phyloP scores from a whole-genome alignment of 2,113 vertebrate species.

The Scophthalmus maximus region DNA sequence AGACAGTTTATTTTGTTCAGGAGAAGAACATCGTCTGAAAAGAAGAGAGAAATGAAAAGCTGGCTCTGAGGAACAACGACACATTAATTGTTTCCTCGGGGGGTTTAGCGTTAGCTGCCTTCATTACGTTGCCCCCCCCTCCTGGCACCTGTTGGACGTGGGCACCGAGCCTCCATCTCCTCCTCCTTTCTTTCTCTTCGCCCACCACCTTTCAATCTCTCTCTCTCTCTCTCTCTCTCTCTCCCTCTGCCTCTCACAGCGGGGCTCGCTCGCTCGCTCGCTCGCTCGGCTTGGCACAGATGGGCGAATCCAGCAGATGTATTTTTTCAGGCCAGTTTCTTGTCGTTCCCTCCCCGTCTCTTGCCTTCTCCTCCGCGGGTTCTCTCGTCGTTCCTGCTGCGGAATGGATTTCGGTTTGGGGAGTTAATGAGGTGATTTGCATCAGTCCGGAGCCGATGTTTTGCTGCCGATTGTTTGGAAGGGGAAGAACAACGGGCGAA shows the following conservation, averaged over 20 bases:
- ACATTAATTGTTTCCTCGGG: slow-evolving; percentile 79
- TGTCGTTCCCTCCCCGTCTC: slow-evolving; percentile 10
- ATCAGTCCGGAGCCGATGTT: slow-evolving; percentile 80
- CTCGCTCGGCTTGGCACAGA: slow-evolving; percentile 78
- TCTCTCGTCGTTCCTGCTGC: slow-evolving; percentile 50
- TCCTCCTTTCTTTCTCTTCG: slow-evolving; percentile 45
- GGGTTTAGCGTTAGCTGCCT: slow-evolving; percentile 62
- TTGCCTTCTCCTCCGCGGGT: slow-evolving; percentile 9
- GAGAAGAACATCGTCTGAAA: not conserved
- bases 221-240: slow-evolving; percentile 34
- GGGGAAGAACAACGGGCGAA: slow-evolving; percentile 61
- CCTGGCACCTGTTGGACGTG: slow-evolving; percentile 73
- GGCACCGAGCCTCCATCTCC: slow-evolving; percentile 62
- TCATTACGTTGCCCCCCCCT: slow-evolving; percentile 50
- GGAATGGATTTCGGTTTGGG: slow-evolving; percentile 70
- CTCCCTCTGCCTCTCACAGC: slow-evolving; percentile 48
- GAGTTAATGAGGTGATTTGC: slow-evolving; percentile 82
- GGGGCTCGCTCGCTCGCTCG: slow-evolving; percentile 57
- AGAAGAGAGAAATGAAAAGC: slow-evolving; percentile 22
- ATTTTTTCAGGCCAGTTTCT: slow-evolving; percentile 72
- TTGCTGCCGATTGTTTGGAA: slow-evolving; percentile 78
- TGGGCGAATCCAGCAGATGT: slow-evolving; percentile 79
- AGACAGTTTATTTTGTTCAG: not conserved
- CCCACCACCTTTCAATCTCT: slow-evolving; percentile 55
- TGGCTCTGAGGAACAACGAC: slow-evolving; percentile 37